These are phyloP conservation scores for Centroberyx gerrardi DNA, from an alignment of 2,797 vertebrate genomes.

Conservation along the genomic window DNA sequence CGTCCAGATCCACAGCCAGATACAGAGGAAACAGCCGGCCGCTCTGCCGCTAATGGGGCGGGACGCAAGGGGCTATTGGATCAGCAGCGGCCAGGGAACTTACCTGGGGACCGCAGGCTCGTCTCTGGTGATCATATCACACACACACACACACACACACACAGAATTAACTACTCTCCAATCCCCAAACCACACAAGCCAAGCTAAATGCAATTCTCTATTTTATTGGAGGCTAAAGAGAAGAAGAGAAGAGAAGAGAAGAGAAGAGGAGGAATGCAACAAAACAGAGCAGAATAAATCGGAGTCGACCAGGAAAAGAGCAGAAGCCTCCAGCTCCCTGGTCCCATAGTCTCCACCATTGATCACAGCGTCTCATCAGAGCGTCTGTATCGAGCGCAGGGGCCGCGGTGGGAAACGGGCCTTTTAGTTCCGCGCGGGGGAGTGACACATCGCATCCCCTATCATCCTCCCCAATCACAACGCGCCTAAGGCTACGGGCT, in stretches of 20 bases:
- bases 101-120: background rate
- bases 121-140: constrained; percentile 8
- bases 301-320: background rate
- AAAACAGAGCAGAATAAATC: background rate
- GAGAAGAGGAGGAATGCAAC: background rate
- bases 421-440: constrained; percentile 20
- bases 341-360: background rate
- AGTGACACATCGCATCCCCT: constrained; percentile 22
- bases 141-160: background rate
- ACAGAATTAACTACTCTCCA: background rate
- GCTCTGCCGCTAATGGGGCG: constrained; percentile 6
- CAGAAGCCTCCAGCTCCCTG: background rate
- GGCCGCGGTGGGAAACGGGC: background rate
- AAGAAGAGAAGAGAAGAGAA: background rate
- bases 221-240: background rate
- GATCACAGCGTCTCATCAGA: constrained; percentile 20
- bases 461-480: constrained; percentile 11
- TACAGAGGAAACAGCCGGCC: constrained; percentile 10
- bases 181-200: background rate
- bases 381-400: background rate
- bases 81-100: background rate
- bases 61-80: background rate
- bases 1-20: constrained; percentile 1
- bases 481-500: background rate
- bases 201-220: background rate